Conservation (phyloP, 2,888 invertebrate genomes). For the Drepanosiphum platanoidis region DNA sequence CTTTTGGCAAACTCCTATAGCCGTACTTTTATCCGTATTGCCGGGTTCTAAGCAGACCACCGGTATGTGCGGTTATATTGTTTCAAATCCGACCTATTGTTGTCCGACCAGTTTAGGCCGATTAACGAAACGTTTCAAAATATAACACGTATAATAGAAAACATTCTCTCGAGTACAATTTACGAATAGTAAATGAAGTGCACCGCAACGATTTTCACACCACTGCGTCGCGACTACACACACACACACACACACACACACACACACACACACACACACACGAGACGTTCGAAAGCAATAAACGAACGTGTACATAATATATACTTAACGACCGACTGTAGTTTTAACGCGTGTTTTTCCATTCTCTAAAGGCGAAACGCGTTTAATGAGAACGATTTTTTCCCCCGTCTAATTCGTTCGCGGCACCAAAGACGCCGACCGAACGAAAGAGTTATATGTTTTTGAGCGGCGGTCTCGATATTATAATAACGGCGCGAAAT, state of each 20-base stretch:
- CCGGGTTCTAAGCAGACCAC: background rate
- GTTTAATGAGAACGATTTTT: background rate
- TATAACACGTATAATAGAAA: background rate
- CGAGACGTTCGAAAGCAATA: background rate
- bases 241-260: no score
- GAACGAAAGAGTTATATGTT: background rate
- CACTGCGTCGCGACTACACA: no score
- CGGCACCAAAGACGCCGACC: background rate
- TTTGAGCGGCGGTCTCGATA: no score
- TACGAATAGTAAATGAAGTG: background rate
- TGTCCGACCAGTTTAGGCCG: background rate
- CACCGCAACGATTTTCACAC: background rate
- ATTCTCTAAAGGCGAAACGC: background rate
- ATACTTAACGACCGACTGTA: background rate
- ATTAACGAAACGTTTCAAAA: background rate
- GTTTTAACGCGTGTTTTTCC: background rate
- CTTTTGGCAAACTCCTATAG: no score
- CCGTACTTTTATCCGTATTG: no score
- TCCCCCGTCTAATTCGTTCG: background rate
- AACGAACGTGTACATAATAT: background rate
- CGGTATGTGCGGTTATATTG: background rate
- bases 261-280: no score
- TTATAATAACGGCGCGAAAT: background rate
- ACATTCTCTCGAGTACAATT: background rate
- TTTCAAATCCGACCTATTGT: constrained; percentile 5